Evolutionary conservation across 2,797 vertebrate genomes (phyloP).

Genomic region (Anguilla marmorata): DNA sequence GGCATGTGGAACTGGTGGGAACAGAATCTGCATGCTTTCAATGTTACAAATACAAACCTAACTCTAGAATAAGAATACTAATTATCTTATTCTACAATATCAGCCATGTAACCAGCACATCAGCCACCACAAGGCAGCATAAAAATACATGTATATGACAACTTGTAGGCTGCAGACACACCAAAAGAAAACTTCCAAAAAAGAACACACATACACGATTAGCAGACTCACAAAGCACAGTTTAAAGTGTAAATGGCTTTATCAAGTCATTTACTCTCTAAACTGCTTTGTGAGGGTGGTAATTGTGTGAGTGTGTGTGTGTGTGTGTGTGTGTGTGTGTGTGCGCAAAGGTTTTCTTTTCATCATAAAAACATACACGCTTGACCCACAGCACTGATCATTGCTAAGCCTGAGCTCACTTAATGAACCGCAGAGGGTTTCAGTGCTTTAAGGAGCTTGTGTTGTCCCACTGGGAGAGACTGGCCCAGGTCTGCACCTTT

Average conservation of each 20-base stretch:
- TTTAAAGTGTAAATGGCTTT: no score
- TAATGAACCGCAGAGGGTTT: no score
- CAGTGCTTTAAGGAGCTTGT: no score
- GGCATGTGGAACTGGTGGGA: no score
- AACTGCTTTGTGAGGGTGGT: no score
- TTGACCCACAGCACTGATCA: background rate
- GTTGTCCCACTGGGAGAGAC: background rate
- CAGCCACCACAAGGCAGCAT: background rate
- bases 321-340: background rate
- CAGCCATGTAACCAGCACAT: background rate
- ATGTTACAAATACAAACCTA: no score
- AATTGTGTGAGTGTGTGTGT: background rate
- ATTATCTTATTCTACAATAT: no score
- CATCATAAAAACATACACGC: background rate
- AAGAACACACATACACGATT: conserved; percentile 2
- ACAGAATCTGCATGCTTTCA: no score
- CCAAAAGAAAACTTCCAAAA: background rate
- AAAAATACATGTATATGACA: background rate
- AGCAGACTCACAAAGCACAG: no score
- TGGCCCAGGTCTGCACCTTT: background rate
- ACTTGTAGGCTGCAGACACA: background rate
- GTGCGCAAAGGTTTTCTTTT: background rate
- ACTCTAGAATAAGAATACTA: no score
- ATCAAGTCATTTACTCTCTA: no score
- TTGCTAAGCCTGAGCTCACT: background rate